Percentiles rank a stretch among this genome's conserved stretches.
These are phyloP conservation scores for Cephonodes hylas DNA, from an alignment of 2,888 invertebrate species.

Conservation along the genomic window DNA sequence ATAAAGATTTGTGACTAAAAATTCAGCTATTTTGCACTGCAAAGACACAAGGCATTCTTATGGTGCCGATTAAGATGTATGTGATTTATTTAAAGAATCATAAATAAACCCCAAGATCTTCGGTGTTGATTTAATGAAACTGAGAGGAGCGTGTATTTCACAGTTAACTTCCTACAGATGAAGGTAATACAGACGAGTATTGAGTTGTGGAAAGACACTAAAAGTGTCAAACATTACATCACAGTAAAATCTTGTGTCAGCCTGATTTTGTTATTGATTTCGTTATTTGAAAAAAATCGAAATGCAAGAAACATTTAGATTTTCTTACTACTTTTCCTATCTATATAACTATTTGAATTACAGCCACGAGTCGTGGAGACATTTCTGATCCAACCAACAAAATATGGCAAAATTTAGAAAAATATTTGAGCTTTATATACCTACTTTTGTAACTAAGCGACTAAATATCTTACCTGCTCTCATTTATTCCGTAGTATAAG, in stretches of 20 bases:
- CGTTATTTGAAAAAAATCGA: no score
- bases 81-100: not conserved
- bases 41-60: not conserved
- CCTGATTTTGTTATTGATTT: no score
- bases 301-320: no score
- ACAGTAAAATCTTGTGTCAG: no score
- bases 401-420: no score
- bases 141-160: not conserved
- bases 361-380: not conserved
- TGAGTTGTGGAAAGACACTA: no score
- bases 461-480: conserved; percentile 83
- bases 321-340: no score
- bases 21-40: no score
- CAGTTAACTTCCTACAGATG: not conserved
- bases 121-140: not conserved
- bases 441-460: not conserved
- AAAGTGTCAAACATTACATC: no score
- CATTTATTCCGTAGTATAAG: conserved; percentile 93
- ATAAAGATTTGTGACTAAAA: no score
- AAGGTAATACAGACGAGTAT: no score
- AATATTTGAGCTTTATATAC: no score
- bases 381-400: not conserved
- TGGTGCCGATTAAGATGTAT: not conserved
- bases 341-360: not conserved
- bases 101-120: not conserved